Evolutionary conservation across 2,113 vertebrate genomes (phyloP), one percentile per base, ranked within the genome.

Genomic region (Myxocyprinus asiaticus): DNA sequence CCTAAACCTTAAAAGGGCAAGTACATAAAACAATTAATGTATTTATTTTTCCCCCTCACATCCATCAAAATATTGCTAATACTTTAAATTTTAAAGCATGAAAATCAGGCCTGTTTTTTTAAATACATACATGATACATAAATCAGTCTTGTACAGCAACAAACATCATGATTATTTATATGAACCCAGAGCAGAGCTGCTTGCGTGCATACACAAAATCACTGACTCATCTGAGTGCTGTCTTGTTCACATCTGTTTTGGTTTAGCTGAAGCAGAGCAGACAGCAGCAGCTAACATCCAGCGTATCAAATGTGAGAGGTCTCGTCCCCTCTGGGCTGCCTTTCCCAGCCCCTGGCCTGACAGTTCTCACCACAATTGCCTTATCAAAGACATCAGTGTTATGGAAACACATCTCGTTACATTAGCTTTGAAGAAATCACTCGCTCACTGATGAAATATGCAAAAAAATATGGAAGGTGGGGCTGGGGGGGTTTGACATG

Each of bases 381-480:
- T 88, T 92, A 94, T 95, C 94, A 94, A 95, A 94, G 90, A 89
- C 93, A 92, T 93, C 92, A 93, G 88, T 87, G 92, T 95, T 93
- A 96, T 95, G 92, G 94, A 95, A 95, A 95, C 94, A 94, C 92
- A 94, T 91, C 89, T 92, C 88, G 87, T 93, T 94, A 95, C 92
- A 90, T 89, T 87, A 89, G 90, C 93, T 96, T 94, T 94, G 94
- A 95, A 94, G 92, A 93, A 90, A 91, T 95, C 92, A 88, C 89
- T 92, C 88, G 89, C 90, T 90, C 89, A 84, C 88, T 87, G 93
- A 94, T 95, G 93, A 96, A 94, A 95, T 94, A 95, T 93, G 93
- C 94, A 93, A 92, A 95, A 33, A 33, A 94, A 93, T 94, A 92
- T 55, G 56, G 94, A 92, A 92, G 90, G 92, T 92, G 88, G 88